Conservation (phyloP, 2,113 vertebrate species). For the Okapia johnstoni region DNA sequence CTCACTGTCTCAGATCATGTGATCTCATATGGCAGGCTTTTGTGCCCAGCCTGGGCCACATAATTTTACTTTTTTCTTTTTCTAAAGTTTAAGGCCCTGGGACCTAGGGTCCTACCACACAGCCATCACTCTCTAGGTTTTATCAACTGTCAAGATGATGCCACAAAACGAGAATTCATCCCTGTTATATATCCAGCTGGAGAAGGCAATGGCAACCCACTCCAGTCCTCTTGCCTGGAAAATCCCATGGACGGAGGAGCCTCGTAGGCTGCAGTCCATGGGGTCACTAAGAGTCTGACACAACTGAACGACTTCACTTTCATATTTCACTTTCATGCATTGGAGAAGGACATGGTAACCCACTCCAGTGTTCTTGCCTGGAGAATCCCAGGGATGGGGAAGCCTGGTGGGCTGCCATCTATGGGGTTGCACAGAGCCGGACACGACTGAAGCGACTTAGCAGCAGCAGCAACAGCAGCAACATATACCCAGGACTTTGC, state of each 20-base stretch:
- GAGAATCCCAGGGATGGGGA: not conserved
- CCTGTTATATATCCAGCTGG: not conserved
- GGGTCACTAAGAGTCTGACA: rapidly evolving
- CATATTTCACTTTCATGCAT: not conserved
- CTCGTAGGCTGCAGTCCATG: not conserved
- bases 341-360: not conserved
- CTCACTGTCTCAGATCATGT: not conserved
- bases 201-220: not conserved
- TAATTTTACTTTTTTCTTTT: not conserved
- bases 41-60: not conserved
- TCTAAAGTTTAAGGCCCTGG: not conserved
- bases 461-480: not conserved
- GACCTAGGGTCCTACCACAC: rapidly evolving
- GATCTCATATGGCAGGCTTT: not conserved
- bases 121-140: not conserved
- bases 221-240: not conserved
- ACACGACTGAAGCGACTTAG: not conserved
- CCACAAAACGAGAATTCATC: not conserved
- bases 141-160: not conserved
- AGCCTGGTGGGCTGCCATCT: not conserved
- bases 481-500: not conserved
- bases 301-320: not conserved
- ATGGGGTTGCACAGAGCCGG: rapidly evolving
- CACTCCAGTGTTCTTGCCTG: not conserved
- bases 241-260: not conserved